These are phyloP conservation scores for Saiga tatarica DNA, from an alignment of 2,113 vertebrate species.

Conservation along the genomic window DNA sequence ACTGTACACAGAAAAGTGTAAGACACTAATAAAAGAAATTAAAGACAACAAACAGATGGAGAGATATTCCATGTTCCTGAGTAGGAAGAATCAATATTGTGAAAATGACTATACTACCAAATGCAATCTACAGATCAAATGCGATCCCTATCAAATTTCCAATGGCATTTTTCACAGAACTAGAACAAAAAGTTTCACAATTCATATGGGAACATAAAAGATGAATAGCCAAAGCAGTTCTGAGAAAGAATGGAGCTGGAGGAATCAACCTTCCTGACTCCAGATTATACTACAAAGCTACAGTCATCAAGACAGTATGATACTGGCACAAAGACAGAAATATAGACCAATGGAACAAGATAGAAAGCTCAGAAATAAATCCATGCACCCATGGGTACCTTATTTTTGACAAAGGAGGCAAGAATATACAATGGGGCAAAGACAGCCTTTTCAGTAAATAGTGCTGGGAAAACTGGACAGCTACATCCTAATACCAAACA, in stretches of 20 bases:
- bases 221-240: not conserved
- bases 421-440: not conserved
- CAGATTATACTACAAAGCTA: not conserved
- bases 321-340: not conserved
- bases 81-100: not conserved
- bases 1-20: not conserved
- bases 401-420: not conserved
- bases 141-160: not conserved
- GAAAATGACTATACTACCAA: not conserved
- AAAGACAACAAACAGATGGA: not conserved
- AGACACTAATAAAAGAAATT: not conserved
- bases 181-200: not conserved
- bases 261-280: not conserved
- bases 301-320: not conserved
- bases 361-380: not conserved
- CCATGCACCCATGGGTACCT: not conserved
- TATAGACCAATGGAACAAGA: not conserved
- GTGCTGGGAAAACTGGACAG: not conserved
- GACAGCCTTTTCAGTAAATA: not conserved
- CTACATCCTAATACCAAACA: not conserved
- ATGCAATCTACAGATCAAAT: not conserved
- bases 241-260: not conserved
- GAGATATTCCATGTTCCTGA: not conserved
- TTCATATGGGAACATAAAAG: not conserved
- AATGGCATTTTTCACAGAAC: not conserved